phyloP scores from a whole-genome alignment of 2,113 vertebrate genomes.

The Melanotaenia duboulayi region DNA sequence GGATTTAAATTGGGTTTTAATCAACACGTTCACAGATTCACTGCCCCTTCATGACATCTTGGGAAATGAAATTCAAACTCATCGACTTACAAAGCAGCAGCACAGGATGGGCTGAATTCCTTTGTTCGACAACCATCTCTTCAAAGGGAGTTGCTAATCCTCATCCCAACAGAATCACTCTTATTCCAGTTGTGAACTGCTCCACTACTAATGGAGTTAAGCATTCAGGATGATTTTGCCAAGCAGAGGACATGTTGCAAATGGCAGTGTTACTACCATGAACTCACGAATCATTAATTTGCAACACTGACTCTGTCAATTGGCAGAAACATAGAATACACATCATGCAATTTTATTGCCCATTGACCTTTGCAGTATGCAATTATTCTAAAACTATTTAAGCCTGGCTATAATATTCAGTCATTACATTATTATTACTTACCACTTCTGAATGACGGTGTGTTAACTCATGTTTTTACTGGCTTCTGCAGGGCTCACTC shows the following conservation, averaged over 20 bases:
- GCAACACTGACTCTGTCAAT: background rate
- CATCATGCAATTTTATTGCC: background rate
- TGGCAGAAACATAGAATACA: background rate
- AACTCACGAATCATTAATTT: background rate
- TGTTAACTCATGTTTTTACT: slow-evolving; percentile 1
- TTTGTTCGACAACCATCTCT: slow-evolving; percentile 25
- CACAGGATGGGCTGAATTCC: slow-evolving; percentile 36
- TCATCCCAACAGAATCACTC: slow-evolving; percentile 23
- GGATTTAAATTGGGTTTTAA: slow-evolving; percentile 68
- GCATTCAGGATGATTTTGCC: background rate
- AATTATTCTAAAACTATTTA: background rate
- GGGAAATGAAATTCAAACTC: slow-evolving; percentile 66
- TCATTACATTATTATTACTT: slow-evolving; percentile 5
- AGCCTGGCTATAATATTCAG: background rate
- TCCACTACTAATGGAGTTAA: slow-evolving; percentile 7
- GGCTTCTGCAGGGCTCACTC: background rate
- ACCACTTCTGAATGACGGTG: background rate
- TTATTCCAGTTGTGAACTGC: slow-evolving; percentile 3
- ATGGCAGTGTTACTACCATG: background rate
- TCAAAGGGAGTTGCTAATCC: slow-evolving; percentile 46
- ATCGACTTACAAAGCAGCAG: slow-evolving; percentile 62
- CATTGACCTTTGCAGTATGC: background rate
- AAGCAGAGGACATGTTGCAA: slow-evolving; percentile 5
- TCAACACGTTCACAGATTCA: slow-evolving; percentile 60
- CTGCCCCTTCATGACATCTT: slow-evolving; percentile 54